These are phyloP conservation scores for Zenarchopterus dispar DNA, from an alignment of 2,797 vertebrate genomes.

Conservation along the genomic window DNA sequence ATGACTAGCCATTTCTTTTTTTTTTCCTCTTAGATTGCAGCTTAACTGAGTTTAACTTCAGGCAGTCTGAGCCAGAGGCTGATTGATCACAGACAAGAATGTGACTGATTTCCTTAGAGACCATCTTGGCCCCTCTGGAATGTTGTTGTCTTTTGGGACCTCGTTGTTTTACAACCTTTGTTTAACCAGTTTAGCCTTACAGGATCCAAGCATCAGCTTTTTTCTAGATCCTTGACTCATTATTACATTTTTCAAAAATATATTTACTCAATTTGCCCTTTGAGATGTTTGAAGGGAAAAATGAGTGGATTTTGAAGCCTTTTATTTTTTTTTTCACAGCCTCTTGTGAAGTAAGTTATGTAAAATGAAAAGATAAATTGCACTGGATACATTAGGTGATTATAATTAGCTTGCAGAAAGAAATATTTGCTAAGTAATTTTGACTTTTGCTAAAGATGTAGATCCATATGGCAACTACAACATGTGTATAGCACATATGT, in stretches of 20 bases:
- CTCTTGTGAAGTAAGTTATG: no score
- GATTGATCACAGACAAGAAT: slow-evolving; percentile 83
- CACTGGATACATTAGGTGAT: no score
- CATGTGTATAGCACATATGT: no score
- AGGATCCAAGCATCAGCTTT: slow-evolving; percentile 17
- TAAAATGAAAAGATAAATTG: no score
- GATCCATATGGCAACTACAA: no score
- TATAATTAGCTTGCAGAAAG: no score
- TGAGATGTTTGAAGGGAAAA: neutral
- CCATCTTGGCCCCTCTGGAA: slow-evolving; percentile 71
- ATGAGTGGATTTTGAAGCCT: no score
- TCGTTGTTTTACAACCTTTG: slow-evolving; percentile 63
- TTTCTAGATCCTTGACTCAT: neutral
- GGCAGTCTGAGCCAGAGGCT: slow-evolving; percentile 75
- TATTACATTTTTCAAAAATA: neutral
- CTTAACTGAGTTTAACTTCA: slow-evolving; percentile 63
- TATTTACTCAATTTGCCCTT: neutral
- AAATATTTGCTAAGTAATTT: no score
- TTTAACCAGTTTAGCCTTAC: slow-evolving; percentile 55
- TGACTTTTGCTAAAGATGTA: no score
- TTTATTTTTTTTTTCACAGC: no score
- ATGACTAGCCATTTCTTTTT: slow-evolving; percentile 43
- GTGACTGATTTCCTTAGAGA: slow-evolving; percentile 78
- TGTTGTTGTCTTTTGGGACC: slow-evolving; percentile 72
- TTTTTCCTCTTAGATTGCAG: slow-evolving; percentile 53